phyloP scores from a whole-genome alignment of 2,888 invertebrate genomes.

The Eurois occulta region DNA sequence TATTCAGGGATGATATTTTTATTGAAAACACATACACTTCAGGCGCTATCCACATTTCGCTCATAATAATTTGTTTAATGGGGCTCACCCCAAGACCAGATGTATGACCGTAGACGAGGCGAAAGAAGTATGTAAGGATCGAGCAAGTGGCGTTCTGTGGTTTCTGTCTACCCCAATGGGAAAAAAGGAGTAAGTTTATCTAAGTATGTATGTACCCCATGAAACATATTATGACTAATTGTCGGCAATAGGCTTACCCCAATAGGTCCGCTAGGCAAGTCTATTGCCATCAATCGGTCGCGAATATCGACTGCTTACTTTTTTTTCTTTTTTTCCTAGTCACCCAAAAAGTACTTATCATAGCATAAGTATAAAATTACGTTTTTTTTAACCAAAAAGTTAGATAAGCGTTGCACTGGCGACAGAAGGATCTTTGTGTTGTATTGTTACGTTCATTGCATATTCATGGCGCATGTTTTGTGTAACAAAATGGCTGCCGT shows the following conservation, averaged over 20 bases:
- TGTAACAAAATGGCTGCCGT: conserved; percentile 66
- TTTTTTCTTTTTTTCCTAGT: no score
- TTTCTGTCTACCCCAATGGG: no score
- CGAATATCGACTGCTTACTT: not conserved
- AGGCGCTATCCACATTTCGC: not conserved
- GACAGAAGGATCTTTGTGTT: conserved; percentile 69
- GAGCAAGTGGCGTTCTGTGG: no score
- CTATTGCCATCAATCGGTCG: not conserved
- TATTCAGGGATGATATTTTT: not conserved
- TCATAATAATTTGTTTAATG: no score
- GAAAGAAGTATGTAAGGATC: no score
- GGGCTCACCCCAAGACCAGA: not conserved
- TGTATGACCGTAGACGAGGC: no score
- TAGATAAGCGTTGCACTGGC: conserved; percentile 64
- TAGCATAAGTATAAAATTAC: conserved; percentile 20
- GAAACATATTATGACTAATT: not conserved
- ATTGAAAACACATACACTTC: not conserved
- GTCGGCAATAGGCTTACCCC: not conserved
- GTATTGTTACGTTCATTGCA: conserved; percentile 74
- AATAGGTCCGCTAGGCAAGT: not conserved
- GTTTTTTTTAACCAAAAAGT: conserved; percentile 45
- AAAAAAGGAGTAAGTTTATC: no score
- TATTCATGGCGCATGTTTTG: conserved; percentile 75
- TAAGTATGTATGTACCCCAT: not conserved
- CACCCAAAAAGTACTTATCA: conserved; percentile 8